Percentiles rank a stretch among this genome's conserved stretches.
phyloP scores from a whole-genome alignment of 1,140 invertebrate species.

The Megalopta genalis region DNA sequence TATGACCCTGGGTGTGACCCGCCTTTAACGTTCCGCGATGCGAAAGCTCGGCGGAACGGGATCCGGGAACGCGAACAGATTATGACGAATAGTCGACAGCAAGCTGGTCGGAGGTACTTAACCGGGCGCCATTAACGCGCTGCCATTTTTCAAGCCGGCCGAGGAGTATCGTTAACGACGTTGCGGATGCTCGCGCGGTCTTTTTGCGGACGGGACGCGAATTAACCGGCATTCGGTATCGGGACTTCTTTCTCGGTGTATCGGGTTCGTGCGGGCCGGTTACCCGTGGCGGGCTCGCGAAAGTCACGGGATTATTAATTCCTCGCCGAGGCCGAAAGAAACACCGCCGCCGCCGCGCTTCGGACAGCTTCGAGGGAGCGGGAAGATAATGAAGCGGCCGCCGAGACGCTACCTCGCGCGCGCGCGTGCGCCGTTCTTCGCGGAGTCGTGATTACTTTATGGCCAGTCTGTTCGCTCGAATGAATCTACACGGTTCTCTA shows the following conservation, averaged over 20 bases:
- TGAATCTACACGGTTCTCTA: too few relatives aligned
- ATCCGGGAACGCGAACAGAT: slow-evolving; percentile 41
- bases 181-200: not conserved
- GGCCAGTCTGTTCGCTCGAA: too few relatives aligned
- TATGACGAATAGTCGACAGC: slow-evolving; percentile 55
- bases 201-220: slow-evolving; percentile 27
- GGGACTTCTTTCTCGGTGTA: slow-evolving; percentile 19
- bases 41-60: not conserved
- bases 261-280: not conserved
- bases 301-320: slow-evolving; percentile 52
- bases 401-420: too few relatives aligned
- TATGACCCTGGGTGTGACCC: not conserved
- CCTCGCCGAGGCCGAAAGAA: slow-evolving; percentile 18
- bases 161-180: slow-evolving; percentile 50
- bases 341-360: too few relatives aligned
- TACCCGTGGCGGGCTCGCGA: slow-evolving; percentile 11
- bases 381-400: too few relatives aligned
- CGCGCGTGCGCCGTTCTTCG: too few relatives aligned
- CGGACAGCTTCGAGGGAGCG: too few relatives aligned
- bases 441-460: too few relatives aligned
- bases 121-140: slow-evolving; percentile 38
- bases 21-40: too few relatives aligned
- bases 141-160: slow-evolving; percentile 52
- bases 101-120: slow-evolving; percentile 38
- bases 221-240: slow-evolving; percentile 47